Conservation (phyloP, 1,140 invertebrate species). For the Drosophila orena region DNA sequence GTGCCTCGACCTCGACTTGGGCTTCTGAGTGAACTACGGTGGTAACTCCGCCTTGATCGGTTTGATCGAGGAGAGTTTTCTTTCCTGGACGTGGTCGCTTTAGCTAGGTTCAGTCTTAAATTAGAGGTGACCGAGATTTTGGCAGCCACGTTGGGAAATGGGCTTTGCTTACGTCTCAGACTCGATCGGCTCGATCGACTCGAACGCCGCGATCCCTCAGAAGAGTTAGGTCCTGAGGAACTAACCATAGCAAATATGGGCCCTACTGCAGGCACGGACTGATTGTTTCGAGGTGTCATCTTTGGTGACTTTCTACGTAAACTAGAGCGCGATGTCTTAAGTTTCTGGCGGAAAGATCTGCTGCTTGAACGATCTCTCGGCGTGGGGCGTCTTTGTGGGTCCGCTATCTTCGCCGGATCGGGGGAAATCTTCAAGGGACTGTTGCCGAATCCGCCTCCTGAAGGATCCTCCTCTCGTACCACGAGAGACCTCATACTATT, state of each 20-base stretch:
- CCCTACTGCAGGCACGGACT: too few relatives aligned
- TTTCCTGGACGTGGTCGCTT: neutral
- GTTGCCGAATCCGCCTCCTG: too few relatives aligned
- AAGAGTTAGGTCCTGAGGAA: neutral
- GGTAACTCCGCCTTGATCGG: neutral
- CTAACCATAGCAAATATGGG: neutral
- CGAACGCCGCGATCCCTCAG: neutral
- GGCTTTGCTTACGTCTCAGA: neutral
- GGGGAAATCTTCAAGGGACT: neutral
- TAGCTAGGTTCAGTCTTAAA: neutral
- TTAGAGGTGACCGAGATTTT: neutral
- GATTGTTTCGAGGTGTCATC: neutral
- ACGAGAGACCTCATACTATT: neutral
- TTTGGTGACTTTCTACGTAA: constrained; percentile 3
- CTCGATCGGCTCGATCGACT: neutral
- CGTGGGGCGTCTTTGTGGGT: neutral
- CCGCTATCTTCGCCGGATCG: neutral
- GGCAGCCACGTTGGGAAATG: too few relatives aligned
- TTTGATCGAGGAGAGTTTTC: neutral
- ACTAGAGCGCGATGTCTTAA: neutral
- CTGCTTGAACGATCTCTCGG: neutral
- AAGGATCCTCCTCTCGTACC: too few relatives aligned
- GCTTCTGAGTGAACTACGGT: neutral
- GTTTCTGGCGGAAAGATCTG: neutral
- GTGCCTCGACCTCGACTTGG: neutral